Conservation (phyloP, 2,113 vertebrate genomes). For the Atrichornis clamosus region DNA sequence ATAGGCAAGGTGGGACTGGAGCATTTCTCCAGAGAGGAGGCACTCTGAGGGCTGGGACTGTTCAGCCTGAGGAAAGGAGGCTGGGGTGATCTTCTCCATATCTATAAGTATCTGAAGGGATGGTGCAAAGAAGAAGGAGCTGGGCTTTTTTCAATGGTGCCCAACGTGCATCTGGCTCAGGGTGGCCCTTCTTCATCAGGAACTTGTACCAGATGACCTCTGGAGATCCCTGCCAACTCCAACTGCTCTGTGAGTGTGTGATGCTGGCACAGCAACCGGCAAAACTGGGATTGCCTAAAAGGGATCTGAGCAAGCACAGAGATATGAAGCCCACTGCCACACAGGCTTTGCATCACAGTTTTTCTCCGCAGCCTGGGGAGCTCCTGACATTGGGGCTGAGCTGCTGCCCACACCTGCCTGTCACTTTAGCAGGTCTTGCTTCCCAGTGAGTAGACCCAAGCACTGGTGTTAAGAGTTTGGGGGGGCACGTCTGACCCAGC, state of each 20-base stretch:
- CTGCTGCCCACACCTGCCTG: neutral
- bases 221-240: neutral
- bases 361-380: neutral
- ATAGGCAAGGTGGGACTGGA: neutral
- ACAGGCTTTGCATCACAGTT: neutral
- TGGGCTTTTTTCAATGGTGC: neutral
- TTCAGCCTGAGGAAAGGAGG: neutral
- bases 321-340: neutral
- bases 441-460: neutral
- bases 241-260: neutral
- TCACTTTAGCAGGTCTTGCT: neutral
- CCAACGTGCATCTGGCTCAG: neutral
- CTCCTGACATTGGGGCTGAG: neutral
- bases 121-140: neutral
- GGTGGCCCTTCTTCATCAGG: neutral
- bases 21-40: neutral
- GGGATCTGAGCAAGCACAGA: neutral
- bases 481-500: rapidly evolving
- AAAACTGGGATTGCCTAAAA: neutral
- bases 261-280: neutral
- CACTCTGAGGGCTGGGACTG: neutral
- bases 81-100: neutral
- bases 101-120: neutral
- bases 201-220: neutral
- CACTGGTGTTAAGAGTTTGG: neutral